A percentile compares a stretch with the other conserved stretches of the same genome.
Evolutionary conservation across 2,888 invertebrate species (phyloP).

Genomic region (Molorchus minor): DNA sequence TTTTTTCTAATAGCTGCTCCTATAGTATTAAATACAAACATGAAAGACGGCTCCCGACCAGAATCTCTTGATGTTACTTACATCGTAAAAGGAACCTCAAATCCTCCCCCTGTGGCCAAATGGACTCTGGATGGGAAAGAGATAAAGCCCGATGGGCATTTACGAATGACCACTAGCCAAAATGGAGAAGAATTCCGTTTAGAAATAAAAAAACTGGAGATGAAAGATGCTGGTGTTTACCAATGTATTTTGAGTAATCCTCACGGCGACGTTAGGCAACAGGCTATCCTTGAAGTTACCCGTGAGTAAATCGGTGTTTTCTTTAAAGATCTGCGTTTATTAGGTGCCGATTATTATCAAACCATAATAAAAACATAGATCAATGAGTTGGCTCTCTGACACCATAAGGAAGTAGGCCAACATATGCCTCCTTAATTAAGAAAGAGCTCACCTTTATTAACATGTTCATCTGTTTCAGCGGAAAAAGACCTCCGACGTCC

Average conservation of each 20-base stretch:
- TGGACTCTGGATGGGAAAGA: constrained; percentile 84
- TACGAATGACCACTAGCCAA: constrained; percentile 69
- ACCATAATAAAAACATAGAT: no score
- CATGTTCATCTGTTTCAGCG: constrained; percentile 62
- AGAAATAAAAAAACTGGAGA: constrained; percentile 73
- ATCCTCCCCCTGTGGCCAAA: constrained; percentile 79
- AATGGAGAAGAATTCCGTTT: constrained; percentile 78
- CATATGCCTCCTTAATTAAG: no score
- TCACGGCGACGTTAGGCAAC: constrained; percentile 78
- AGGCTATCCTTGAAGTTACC: constrained; percentile 77
- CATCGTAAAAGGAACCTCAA: constrained; percentile 79
- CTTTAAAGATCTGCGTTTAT: no score
- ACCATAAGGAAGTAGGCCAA: no score
- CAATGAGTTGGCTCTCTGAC: no score
- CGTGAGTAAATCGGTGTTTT: constrained; percentile 68
- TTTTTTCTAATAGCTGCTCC: constrained; percentile 69
- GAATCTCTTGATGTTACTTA: constrained; percentile 85
- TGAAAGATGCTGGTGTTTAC: constrained; percentile 83
- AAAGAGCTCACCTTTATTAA: neutral
- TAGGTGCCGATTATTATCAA: no score
- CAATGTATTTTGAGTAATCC: constrained; percentile 84
- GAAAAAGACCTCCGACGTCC: constrained; percentile 82
- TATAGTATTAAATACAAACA: constrained; percentile 74
- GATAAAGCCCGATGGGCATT: constrained; percentile 68
- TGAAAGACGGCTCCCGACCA: constrained; percentile 78